phyloP scores from a whole-genome alignment of 1,140 invertebrate genomes.

The Drosophila auraria region DNA sequence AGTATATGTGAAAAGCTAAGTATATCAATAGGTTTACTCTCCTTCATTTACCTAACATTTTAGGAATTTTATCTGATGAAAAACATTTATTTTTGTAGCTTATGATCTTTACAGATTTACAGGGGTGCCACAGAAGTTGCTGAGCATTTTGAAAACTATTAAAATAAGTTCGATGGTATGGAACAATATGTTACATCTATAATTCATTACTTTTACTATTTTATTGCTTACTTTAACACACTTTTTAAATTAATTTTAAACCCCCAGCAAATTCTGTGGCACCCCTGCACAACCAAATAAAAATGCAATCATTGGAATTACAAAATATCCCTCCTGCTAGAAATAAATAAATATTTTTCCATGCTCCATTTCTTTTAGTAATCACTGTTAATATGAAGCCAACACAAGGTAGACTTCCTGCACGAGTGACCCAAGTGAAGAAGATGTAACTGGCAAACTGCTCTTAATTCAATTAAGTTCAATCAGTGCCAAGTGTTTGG shows the following conservation, averaged over 20 bases:
- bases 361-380: neutral
- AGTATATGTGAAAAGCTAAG: too few species aligned
- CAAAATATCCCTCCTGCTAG: neutral
- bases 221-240: neutral
- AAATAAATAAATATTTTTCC: neutral
- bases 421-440: slow-evolving; percentile 23
- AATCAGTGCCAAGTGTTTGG: slow-evolving; percentile 74
- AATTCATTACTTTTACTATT: neutral
- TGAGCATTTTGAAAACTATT: too few species aligned
- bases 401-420: slow-evolving; percentile 49
- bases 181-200: neutral
- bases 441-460: slow-evolving; percentile 65
- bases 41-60: too few species aligned
- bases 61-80: too few species aligned
- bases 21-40: too few species aligned
- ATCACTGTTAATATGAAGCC: slow-evolving; percentile 8
- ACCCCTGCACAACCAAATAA: too few species aligned
- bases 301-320: too few species aligned
- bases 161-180: neutral
- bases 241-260: neutral
- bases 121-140: too few species aligned
- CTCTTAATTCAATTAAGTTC: slow-evolving; percentile 75
- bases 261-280: too few species aligned
- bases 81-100: too few species aligned
- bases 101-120: too few species aligned